Percentiles rank a stretch among this genome's conserved stretches.
Conservation (phyloP, 2,888 invertebrate species). For the Drosophila rellima region DNA sequence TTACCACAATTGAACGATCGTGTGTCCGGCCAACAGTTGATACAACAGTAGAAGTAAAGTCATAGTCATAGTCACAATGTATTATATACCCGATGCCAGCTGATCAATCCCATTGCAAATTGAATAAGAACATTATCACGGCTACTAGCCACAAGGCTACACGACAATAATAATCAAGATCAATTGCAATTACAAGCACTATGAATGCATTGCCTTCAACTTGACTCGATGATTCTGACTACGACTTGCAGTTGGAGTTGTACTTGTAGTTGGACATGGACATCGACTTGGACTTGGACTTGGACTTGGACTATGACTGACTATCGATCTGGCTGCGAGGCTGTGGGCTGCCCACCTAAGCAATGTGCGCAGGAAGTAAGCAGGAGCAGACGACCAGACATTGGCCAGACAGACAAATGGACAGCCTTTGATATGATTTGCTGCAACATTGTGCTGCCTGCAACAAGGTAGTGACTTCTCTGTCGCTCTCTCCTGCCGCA, state of each 20-base stretch:
- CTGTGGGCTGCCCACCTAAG: slow-evolving; percentile 45
- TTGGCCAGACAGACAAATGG: slow-evolving; percentile 39
- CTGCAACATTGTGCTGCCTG: slow-evolving; percentile 47
- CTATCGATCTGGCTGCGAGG: slow-evolving; percentile 67
- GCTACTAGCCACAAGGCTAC: slow-evolving; percentile 54
- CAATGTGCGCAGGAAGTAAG: slow-evolving; percentile 54
- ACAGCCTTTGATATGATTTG: slow-evolving; percentile 63
- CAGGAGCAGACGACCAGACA: slow-evolving; percentile 35
- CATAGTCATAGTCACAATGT: slow-evolving; percentile 16
- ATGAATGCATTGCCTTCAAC: slow-evolving; percentile 78
- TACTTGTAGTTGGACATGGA: slow-evolving; percentile 33
- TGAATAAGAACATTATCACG: slow-evolving; percentile 81
- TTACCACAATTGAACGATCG: slow-evolving; percentile 73
- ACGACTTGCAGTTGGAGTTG: slow-evolving; percentile 20
- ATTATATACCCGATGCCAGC: slow-evolving; percentile 37
- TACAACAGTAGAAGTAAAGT: slow-evolving; percentile 8
- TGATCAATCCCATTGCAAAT: slow-evolving; percentile 68
- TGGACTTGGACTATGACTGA: slow-evolving; percentile 44
- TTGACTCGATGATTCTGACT: slow-evolving; percentile 62
- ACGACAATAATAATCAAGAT: slow-evolving; percentile 78
- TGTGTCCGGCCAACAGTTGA: slow-evolving; percentile 47
- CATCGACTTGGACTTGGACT: slow-evolving; percentile 19
- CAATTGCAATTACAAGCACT: slow-evolving; percentile 81
- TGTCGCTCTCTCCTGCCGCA: slow-evolving; percentile 57
- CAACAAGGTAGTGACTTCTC: slow-evolving; percentile 16